These are phyloP conservation scores for Tinamus guttatus DNA, from an alignment of 2,113 vertebrate species.

Conservation along the genomic window DNA sequence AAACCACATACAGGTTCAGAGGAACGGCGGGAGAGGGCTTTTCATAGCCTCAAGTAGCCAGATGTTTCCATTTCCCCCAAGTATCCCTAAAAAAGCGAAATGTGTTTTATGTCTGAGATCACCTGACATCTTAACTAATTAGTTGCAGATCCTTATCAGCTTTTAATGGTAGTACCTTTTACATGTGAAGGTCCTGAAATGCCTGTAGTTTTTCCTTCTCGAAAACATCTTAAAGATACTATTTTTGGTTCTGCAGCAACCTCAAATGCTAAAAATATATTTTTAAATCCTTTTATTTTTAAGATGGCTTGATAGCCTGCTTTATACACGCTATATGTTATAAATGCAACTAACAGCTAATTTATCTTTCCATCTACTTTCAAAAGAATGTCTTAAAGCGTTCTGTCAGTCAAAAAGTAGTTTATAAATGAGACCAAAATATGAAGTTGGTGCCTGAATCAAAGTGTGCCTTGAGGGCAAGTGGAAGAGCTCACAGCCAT, in stretches of 20 bases:
- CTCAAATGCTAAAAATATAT: constrained; percentile 21
- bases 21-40: not conserved
- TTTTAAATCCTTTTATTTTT: constrained; percentile 4
- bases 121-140: not conserved
- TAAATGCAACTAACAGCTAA: constrained; percentile 7
- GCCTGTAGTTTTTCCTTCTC: not conserved
- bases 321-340: not conserved
- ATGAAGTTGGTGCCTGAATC: not conserved
- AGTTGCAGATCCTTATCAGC: not conserved
- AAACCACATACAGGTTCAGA: not conserved
- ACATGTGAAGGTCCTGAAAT: not conserved
- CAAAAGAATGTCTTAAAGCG: not conserved
- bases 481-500: not conserved
- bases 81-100: not conserved
- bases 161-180: not conserved
- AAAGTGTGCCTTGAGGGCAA: not conserved
- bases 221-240: not conserved
- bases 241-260: constrained; percentile 11
- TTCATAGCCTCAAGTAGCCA: not conserved
- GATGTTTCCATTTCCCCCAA: not conserved
- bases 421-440: constrained; percentile 1
- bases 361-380: not conserved
- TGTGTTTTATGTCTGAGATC: constrained; percentile 18
- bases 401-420: constrained; percentile 21
- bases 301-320: not conserved